Conservation (phyloP, 2,888 invertebrate species). For the Drosophila niveifrons region DNA sequence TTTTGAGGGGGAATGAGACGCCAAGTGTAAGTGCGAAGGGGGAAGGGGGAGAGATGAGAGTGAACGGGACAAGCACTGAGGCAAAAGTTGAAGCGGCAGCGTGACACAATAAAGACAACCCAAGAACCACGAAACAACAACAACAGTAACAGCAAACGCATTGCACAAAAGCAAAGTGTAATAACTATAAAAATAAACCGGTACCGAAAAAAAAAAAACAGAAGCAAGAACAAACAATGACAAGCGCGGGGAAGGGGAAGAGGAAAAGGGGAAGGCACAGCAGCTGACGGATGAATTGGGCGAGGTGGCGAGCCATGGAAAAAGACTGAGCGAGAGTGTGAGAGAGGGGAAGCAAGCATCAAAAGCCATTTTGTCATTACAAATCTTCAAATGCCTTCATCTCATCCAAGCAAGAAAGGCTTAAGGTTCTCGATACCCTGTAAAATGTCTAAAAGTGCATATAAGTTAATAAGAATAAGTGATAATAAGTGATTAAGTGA, state of each 20-base stretch:
- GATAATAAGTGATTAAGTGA: too few relatives aligned
- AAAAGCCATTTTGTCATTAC: conserved; percentile 74
- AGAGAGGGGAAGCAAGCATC: conserved; percentile 36
- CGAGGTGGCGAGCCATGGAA: background rate
- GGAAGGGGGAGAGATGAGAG: background rate
- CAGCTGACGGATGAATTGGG: background rate
- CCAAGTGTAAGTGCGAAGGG: conserved; percentile 8
- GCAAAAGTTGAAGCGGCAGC: conserved; percentile 69
- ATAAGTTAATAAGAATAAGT: too few relatives aligned
- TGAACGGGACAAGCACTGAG: conserved; percentile 31
- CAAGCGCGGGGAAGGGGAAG: background rate
- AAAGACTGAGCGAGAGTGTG: conserved; percentile 15
- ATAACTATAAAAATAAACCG: conserved; percentile 77
- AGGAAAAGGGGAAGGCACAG: background rate
- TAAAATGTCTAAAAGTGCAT: background rate
- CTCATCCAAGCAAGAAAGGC: conserved; percentile 12
- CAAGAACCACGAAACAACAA: conserved; percentile 22
- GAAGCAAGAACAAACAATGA: conserved; percentile 29
- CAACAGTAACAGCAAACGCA: conserved; percentile 30
- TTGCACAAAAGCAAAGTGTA: conserved; percentile 67
- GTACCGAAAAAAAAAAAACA: conserved; percentile 55
- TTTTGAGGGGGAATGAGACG: conserved; percentile 45
- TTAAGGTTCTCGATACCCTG: conserved; percentile 7
- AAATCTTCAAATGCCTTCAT: conserved; percentile 63
- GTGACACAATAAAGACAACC: conserved; percentile 75